Evolutionary conservation across 2,113 vertebrate genomes (phyloP), one percentile per base, ranked within the genome.

Genomic region (Lophius piscatorius): DNA sequence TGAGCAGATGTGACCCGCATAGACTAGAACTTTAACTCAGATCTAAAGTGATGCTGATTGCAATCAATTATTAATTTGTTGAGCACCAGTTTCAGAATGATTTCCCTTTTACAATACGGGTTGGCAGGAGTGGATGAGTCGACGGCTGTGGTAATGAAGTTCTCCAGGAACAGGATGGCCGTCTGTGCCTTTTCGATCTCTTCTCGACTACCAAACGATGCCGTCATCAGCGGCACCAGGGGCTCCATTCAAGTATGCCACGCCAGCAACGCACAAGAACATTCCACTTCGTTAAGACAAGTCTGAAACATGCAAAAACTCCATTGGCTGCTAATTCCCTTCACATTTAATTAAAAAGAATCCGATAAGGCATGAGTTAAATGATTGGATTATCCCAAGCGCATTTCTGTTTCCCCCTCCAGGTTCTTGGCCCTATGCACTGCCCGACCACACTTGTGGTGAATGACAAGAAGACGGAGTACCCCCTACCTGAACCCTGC

Each of bases 161-260:
- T 90, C 41, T 82, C 86, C 16, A 31, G 84, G 36, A 90, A 88
- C 52, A 82, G 84, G 17, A 82, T 91, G 74, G 88, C 81, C 2
- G 24, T 70, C 20, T 85, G 87, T 14, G 21, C 65, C 14, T 86
- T 81, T 48, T 84, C 39, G 39, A 80, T 92, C 8, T 49, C 59
- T 2, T 28, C 78, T 0, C 0, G 3, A 17, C 83, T 94, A 42
- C 56, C 76, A 26, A 94, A 93, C 17, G 74, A 70, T 0, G 87
- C 88, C 0, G 74, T 41, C 2, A 88, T 94, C 69, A 79, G 16
- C 0, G 80, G 92, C 14, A 91, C 90, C 20, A 67, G 87, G 41
- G 91, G 91, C 45, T 81, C 58, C 22, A 91, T 91, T 21, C 78
- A 82, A 83, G 91, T 93, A 82, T 41, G 77, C n/a, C n/a, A 0